Evolutionary conservation across 2,888 invertebrate genomes (phyloP).

Genomic region (Metopia argyrocephala): DNA sequence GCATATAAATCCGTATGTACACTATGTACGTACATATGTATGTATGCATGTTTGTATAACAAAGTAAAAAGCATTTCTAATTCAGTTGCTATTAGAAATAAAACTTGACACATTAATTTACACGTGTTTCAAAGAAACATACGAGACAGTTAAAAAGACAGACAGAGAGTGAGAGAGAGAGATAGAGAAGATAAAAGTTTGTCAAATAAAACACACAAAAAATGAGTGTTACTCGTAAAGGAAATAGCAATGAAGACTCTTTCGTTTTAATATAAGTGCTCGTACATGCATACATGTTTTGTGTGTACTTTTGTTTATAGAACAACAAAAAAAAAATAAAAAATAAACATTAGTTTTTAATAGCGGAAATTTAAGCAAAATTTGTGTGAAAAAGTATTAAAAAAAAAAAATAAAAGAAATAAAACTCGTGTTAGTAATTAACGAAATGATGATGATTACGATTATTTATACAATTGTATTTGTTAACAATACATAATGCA

Average conservation of each 20-base stretch:
- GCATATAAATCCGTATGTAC: not conserved
- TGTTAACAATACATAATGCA: too few relatives aligned
- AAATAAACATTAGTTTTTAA: constrained; percentile 3
- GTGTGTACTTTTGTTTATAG: not conserved
- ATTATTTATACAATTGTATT: constrained; percentile 25
- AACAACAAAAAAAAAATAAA: constrained; percentile 1
- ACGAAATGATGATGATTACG: constrained; percentile 14
- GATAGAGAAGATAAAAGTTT: too few relatives aligned
- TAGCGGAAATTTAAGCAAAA: constrained; percentile 24
- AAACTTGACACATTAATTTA: constrained; percentile 44
- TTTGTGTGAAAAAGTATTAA: not conserved
- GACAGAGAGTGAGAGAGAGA: too few relatives aligned
- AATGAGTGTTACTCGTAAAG: too few relatives aligned
- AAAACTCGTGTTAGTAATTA: constrained; percentile 48
- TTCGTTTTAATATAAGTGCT: not conserved
- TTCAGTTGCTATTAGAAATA: not conserved
- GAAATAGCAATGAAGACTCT: too few relatives aligned
- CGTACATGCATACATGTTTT: not conserved
- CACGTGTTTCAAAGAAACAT: constrained; percentile 30
- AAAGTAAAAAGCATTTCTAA: not conserved
- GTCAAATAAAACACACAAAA: too few relatives aligned
- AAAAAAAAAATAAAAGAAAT: constrained; percentile 6
- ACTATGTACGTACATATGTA: not conserved
- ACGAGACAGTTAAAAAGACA: too few relatives aligned
- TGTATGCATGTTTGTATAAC: not conserved